phyloP scores from a whole-genome alignment of 2,888 invertebrate genomes.

The Neria commutata region DNA sequence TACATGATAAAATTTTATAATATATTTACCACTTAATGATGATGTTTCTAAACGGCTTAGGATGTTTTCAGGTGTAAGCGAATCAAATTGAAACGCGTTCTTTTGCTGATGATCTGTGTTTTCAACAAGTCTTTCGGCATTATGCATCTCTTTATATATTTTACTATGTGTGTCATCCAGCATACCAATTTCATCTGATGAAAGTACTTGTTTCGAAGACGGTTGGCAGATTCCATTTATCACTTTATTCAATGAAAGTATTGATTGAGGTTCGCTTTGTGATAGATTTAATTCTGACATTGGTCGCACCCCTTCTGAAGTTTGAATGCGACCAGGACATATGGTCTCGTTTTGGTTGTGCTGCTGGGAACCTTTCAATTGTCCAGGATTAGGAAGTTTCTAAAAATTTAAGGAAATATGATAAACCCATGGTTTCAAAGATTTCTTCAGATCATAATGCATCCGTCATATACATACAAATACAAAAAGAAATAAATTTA shows the following conservation, averaged over 20 bases:
- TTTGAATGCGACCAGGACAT: slow-evolving; percentile 25
- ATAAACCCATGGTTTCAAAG: no score
- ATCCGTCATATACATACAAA: no score
- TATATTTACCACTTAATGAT: not conserved
- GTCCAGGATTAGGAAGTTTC: slow-evolving; percentile 17
- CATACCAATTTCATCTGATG: slow-evolving; percentile 37
- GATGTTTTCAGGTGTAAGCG: slow-evolving; percentile 59
- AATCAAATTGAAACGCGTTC: slow-evolving; percentile 62
- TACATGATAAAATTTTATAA: not conserved
- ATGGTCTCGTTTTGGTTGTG: slow-evolving; percentile 49
- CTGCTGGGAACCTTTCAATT: slow-evolving; percentile 49
- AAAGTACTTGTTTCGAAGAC: slow-evolving; percentile 38
- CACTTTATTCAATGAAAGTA: slow-evolving; percentile 41
- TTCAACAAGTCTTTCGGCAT: slow-evolving; percentile 61
- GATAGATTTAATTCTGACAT: slow-evolving; percentile 36
- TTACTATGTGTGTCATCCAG: slow-evolving; percentile 21
- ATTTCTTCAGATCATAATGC: no score
- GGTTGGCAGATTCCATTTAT: slow-evolving; percentile 27
- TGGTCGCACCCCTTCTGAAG: not conserved
- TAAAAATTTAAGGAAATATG: no score
- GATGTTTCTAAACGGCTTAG: slow-evolving; percentile 1
- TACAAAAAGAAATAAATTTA: no score
- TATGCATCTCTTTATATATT: slow-evolving; percentile 54
- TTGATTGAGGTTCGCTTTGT: slow-evolving; percentile 39
- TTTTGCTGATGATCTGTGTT: slow-evolving; percentile 57